These are phyloP conservation scores for Mesocentrotus franciscanus DNA, from an alignment of 53 echinoderm and acorn worm genomes.

Conservation along the genomic window DNA sequence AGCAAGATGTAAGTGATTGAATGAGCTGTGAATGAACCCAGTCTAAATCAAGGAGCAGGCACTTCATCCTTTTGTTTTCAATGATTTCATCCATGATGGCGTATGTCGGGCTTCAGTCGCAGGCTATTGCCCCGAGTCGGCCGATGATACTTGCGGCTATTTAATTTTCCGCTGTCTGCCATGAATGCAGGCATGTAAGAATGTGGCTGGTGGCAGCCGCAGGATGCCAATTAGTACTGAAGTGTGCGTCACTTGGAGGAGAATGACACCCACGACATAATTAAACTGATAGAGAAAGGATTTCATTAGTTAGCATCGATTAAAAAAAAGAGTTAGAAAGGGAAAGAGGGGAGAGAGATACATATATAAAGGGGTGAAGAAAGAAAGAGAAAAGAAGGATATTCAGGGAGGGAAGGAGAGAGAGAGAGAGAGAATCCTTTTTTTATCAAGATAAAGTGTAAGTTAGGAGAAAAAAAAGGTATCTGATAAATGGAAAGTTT, in stretches of 20 bases:
- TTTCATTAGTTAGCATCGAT: background rate
- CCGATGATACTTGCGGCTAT: background rate
- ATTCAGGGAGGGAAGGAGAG: no score
- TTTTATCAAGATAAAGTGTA: no score
- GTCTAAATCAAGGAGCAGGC: background rate
- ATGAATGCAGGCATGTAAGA: background rate
- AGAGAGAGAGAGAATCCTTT: background rate
- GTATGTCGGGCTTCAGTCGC: background rate
- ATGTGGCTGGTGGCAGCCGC: background rate
- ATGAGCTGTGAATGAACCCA: conserved; percentile 10
- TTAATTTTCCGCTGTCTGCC: conserved; percentile 25
- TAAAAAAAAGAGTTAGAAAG: background rate
- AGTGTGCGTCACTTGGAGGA: background rate
- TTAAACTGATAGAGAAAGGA: background rate
- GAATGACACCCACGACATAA: conserved; percentile 18
- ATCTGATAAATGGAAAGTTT: no score
- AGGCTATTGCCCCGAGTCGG: background rate
- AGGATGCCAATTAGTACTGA: background rate
- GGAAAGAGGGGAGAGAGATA: background rate
- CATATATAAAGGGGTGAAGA: background rate
- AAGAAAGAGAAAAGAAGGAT: background rate
- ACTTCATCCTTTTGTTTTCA: conserved; percentile 8
- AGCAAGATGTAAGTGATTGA: background rate
- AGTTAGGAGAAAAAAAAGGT: no score
- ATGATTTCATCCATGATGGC: background rate